These are phyloP conservation scores for Misgurnus mizolepis DNA, from an alignment of 2,113 vertebrate genomes.

Conservation along the genomic window DNA sequence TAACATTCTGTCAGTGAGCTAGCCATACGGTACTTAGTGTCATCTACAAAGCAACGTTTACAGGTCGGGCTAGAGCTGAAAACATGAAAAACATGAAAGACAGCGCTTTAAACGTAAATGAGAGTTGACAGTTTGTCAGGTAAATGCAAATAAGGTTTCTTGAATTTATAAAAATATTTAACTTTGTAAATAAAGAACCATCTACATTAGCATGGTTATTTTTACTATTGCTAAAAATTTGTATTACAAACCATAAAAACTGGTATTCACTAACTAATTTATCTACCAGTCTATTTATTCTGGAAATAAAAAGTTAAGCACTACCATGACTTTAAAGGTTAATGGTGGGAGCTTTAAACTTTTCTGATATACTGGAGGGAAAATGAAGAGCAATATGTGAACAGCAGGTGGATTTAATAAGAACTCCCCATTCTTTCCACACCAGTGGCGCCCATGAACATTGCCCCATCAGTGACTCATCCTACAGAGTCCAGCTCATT, in stretches of 20 bases:
- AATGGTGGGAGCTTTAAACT: conserved; percentile 35
- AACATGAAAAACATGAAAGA: too few relatives aligned
- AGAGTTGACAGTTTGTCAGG: too few relatives aligned
- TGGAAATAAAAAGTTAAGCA: conserved; percentile 32
- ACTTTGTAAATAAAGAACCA: too few relatives aligned
- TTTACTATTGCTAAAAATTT: background rate
- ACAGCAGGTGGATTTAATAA: conserved; percentile 55
- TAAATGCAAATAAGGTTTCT: too few relatives aligned
- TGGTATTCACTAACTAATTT: conserved; percentile 2
- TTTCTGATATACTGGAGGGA: conserved; percentile 24
- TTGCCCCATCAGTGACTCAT: conserved; percentile 41
- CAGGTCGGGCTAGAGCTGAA: too few relatives aligned
- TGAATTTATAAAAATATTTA: too few relatives aligned
- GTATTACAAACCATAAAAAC: background rate
- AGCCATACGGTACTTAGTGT: too few relatives aligned
- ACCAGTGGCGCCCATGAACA: conserved; percentile 8
- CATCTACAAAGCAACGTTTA: too few relatives aligned
- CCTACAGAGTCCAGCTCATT: conserved; percentile 35
- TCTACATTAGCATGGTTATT: too few relatives aligned
- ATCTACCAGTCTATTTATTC: conserved; percentile 33
- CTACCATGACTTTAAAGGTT: conserved; percentile 55
- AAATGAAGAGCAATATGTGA: conserved; percentile 59
- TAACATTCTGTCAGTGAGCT: too few relatives aligned
- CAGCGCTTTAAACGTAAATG: too few relatives aligned
- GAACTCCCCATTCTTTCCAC: conserved; percentile 30